Evolutionary conservation across 2,113 vertebrate genomes (phyloP).

Genomic region (Trematomus loennbergii): DNA sequence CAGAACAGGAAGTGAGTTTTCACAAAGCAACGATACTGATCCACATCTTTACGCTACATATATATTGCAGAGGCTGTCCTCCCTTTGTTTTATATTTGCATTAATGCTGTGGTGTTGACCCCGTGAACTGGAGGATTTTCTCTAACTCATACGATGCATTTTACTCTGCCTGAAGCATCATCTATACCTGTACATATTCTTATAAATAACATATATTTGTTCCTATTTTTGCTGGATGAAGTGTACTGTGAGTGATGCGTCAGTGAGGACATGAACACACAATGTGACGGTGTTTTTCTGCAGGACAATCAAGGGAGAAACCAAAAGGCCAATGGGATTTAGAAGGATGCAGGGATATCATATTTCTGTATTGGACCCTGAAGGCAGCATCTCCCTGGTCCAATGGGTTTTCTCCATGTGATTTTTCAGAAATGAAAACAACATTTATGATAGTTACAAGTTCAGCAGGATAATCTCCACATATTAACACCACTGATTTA

Average conservation of each 20-base stretch:
- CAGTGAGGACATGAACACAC: background rate
- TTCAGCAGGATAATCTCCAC: too few relatives aligned
- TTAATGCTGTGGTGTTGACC: background rate
- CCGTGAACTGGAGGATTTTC: background rate
- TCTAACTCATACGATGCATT: background rate
- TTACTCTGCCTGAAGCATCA: background rate
- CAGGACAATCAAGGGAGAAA: too few relatives aligned
- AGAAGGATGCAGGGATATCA: too few relatives aligned
- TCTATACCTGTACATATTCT: background rate
- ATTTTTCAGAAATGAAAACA: too few relatives aligned
- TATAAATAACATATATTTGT: background rate
- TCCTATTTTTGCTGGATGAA: conserved; percentile 6
- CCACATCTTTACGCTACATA: conserved; percentile 4
- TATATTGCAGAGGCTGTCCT: background rate
- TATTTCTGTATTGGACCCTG: too few relatives aligned
- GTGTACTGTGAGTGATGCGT: background rate
- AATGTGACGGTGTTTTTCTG: too few relatives aligned
- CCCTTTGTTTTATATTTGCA: background rate
- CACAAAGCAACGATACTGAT: conserved; percentile 33
- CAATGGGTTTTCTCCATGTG: too few relatives aligned
- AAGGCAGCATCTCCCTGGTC: too few relatives aligned
- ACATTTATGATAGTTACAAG: too few relatives aligned
- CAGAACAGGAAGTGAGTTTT: background rate
- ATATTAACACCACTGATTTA: too few relatives aligned
- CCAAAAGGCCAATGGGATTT: too few relatives aligned